phyloP scores from a whole-genome alignment of 2,113 vertebrate genomes.

The Cyanistes caeruleus region DNA sequence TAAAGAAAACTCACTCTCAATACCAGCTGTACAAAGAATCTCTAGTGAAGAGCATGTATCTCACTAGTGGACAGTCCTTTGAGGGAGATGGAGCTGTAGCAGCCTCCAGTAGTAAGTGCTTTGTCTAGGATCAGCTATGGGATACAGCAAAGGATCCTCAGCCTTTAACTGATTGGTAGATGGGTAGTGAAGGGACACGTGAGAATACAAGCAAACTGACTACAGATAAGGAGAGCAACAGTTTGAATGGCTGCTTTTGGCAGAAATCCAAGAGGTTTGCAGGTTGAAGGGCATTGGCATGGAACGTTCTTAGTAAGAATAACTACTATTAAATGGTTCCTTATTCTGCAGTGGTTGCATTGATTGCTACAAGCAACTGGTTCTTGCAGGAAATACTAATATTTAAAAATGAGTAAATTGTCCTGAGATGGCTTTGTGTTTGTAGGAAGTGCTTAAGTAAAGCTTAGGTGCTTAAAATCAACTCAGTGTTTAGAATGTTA shows the following conservation, averaged over 20 bases:
- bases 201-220: background rate
- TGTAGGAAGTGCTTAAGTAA: background rate
- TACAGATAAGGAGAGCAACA: background rate
- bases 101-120: background rate
- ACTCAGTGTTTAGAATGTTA: background rate
- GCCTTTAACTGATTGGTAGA: background rate
- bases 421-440: background rate
- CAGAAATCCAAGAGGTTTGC: background rate
- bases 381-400: background rate
- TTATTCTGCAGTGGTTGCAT: background rate
- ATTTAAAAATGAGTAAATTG: background rate
- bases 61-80: background rate
- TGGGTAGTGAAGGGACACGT: rapidly evolving
- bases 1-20: background rate
- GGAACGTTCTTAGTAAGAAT: background rate
- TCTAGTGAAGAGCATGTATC: background rate
- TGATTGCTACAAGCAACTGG: background rate
- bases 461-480: background rate
- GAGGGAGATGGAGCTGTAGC: background rate
- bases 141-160: background rate
- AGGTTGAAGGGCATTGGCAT: background rate
- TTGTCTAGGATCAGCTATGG: background rate
- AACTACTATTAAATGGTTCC: background rate
- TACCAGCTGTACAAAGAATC: background rate
- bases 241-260: background rate